Percentiles rank a stretch among this genome's conserved stretches.
phyloP scores from a whole-genome alignment of 2,797 vertebrate species.

The Enteromius unitaeniatus region DNA sequence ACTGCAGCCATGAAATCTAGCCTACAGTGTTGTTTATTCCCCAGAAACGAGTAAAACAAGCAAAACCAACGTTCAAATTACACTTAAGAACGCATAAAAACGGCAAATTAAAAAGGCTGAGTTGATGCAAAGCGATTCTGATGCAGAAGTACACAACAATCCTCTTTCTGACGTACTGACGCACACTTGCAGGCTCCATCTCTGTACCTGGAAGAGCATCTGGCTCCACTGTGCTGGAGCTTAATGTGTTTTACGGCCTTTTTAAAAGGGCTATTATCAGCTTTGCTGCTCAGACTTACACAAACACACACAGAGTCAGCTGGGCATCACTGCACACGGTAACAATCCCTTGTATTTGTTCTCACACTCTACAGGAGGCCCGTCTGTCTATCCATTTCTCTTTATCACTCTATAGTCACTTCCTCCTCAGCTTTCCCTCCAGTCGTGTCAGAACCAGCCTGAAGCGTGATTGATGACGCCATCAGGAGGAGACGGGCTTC shows the following conservation, averaged over 20 bases:
- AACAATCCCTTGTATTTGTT: not conserved
- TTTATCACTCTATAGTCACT: not conserved
- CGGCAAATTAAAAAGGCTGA: not conserved
- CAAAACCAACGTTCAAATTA: not conserved
- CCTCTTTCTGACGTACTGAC: not conserved
- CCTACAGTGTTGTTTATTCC: not conserved
- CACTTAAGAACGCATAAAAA: not conserved
- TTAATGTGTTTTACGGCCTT: constrained; percentile 34
- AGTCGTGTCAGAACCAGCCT: constrained; percentile 3
- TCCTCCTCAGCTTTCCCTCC: not conserved
- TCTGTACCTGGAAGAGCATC: constrained; percentile 9
- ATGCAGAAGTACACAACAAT: not conserved
- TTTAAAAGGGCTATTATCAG: constrained; percentile 47
- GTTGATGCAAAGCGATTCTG: not conserved
- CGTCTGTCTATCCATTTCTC: not conserved
- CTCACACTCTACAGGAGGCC: constrained; percentile 8
- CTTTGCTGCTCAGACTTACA: constrained; percentile 40
- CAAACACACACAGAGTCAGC: not conserved
- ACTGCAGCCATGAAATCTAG: not conserved
- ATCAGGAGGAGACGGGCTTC: constrained; percentile 28
- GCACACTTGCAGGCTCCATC: constrained; percentile 5
- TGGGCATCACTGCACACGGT: not conserved
- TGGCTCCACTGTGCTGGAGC: constrained; percentile 23
- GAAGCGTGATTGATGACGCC: constrained; percentile 21
- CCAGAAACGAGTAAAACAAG: not conserved